These are phyloP conservation scores for Centropus unirufus DNA, from an alignment of 2,113 vertebrate genomes.

Conservation along the genomic window DNA sequence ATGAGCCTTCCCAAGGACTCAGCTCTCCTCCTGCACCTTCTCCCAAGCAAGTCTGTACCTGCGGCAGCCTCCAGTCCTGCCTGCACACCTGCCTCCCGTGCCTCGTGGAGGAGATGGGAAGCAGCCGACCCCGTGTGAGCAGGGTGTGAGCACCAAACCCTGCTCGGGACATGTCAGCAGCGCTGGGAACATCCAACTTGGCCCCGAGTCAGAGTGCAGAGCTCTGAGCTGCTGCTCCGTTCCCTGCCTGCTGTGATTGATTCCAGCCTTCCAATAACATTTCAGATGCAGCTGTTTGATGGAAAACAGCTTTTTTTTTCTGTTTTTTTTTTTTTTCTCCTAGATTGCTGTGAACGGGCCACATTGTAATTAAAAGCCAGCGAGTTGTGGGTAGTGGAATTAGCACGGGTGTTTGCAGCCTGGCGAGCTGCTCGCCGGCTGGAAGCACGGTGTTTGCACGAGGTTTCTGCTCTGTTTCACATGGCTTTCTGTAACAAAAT, in stretches of 20 bases:
- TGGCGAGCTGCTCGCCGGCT: neutral
- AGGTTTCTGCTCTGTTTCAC: neutral
- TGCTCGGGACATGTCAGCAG: accelerated
- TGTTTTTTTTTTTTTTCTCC: neutral
- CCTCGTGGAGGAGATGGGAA: accelerated
- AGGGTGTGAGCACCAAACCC: neutral
- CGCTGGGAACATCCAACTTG: neutral
- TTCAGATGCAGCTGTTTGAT: neutral
- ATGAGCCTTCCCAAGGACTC: neutral
- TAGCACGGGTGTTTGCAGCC: neutral
- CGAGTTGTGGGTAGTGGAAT: neutral
- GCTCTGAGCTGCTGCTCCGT: neutral
- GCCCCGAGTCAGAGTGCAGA: accelerated
- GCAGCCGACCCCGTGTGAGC: neutral
- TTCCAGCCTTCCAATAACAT: neutral
- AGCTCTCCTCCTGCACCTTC: neutral
- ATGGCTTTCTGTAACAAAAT: neutral
- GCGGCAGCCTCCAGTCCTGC: accelerated
- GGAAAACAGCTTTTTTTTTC: neutral
- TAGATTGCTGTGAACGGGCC: neutral
- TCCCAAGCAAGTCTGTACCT: neutral
- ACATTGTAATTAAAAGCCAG: neutral
- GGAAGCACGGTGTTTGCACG: accelerated
- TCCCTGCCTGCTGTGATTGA: neutral
- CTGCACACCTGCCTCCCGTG: neutral